Evolutionary conservation across 2,888 invertebrate genomes (phyloP).

Genomic region (Slavum lentiscoides): DNA sequence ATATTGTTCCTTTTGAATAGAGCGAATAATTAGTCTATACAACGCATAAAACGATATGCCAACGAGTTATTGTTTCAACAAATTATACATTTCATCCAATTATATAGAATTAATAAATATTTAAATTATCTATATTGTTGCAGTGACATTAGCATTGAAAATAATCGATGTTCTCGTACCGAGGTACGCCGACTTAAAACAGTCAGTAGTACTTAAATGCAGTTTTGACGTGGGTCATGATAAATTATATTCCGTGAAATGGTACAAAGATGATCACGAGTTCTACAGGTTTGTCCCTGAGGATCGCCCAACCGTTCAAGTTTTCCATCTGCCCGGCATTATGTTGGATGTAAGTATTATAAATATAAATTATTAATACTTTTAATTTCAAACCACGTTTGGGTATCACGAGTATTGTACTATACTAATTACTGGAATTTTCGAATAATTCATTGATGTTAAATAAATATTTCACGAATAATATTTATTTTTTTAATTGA

Average conservation of each 20-base stretch:
- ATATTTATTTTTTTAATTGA: too few species aligned
- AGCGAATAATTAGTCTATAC: too few species aligned
- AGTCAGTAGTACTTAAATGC: conserved; percentile 55
- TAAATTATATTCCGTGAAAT: conserved; percentile 57
- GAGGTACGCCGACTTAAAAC: conserved; percentile 55
- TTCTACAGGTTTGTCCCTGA: conserved; percentile 57
- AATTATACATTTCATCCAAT: neutral
- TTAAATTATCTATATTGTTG: conserved; percentile 1
- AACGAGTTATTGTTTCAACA: too few species aligned
- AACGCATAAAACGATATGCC: too few species aligned
- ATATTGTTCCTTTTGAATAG: too few species aligned
- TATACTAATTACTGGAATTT: too few species aligned
- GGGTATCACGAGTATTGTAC: too few species aligned
- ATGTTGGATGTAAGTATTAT: conserved; percentile 56
- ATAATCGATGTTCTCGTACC: conserved; percentile 56
- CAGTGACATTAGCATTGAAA: conserved; percentile 55
- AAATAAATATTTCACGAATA: too few species aligned
- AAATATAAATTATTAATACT: neutral
- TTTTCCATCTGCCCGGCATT: conserved; percentile 56
- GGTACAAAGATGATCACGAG: conserved; percentile 57
- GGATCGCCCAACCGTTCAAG: conserved; percentile 55
- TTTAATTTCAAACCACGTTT: neutral
- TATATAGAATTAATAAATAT: neutral
- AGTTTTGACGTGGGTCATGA: conserved; percentile 55
- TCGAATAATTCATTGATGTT: too few species aligned